Evolutionary conservation across 2,113 vertebrate species (phyloP).

Genomic region (Ciconia maguari): DNA sequence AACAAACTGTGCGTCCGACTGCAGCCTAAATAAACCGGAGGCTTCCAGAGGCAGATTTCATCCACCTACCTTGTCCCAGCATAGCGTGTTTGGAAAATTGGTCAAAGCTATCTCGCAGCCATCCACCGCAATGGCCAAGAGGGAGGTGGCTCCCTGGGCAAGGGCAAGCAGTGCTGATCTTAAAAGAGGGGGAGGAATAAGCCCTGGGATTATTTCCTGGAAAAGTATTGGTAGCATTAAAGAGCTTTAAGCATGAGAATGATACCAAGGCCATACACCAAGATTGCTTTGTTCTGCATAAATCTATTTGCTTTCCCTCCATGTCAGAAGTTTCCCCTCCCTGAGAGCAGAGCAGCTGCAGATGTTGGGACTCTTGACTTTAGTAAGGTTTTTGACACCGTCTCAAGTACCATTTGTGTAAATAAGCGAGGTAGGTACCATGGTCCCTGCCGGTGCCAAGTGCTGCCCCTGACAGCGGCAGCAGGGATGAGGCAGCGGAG

Average conservation of each 20-base stretch:
- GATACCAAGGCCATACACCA: neutral
- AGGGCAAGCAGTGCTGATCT: neutral
- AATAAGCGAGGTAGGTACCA: neutral
- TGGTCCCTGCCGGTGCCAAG: neutral
- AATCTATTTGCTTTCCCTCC: neutral
- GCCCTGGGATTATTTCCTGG: neutral
- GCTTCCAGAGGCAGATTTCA: neutral
- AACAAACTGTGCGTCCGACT: neutral
- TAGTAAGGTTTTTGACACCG: neutral
- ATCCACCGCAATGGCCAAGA: accelerated
- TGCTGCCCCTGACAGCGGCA: neutral
- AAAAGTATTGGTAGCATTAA: neutral
- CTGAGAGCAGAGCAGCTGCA: neutral
- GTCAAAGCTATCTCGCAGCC: neutral
- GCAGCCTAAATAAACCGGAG: neutral
- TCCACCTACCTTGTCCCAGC: neutral
- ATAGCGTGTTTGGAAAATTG: neutral
- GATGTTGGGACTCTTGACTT: neutral
- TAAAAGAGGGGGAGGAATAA: neutral
- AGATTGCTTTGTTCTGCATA: neutral
- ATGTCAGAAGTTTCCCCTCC: neutral
- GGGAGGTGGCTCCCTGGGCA: neutral
- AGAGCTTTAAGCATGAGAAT: neutral
- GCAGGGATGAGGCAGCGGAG: accelerated
- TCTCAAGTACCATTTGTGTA: neutral